Percentiles rank a stretch among this genome's conserved stretches.
Evolutionary conservation across 2,888 invertebrate species (phyloP).

Genomic region (Eledona agricola): DNA sequence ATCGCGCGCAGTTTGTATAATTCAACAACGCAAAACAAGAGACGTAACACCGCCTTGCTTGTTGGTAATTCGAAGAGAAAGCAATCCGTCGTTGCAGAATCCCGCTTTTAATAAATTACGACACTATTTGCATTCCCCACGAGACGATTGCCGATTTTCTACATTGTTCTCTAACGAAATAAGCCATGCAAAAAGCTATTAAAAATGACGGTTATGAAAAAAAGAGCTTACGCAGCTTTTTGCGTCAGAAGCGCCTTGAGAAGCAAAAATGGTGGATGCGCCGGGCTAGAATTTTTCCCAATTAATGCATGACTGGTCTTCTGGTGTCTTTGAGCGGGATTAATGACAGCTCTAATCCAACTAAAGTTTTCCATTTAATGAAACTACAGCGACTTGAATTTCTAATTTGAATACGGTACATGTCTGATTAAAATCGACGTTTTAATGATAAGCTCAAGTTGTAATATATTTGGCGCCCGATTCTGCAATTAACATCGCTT

Average conservation of each 20-base stretch:
- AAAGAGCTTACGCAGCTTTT: slow-evolving; percentile 1
- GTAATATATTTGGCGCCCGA: slow-evolving; percentile 17
- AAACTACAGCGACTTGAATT: no score
- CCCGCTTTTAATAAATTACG: slow-evolving; percentile 24
- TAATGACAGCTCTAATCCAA: no score
- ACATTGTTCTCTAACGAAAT: slow-evolving; percentile 14
- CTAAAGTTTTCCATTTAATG: no score
- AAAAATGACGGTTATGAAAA: slow-evolving; percentile 2
- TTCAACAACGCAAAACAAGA: slow-evolving; percentile 12
- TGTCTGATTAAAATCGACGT: slow-evolving; percentile 11
- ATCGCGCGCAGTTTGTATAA: slow-evolving; percentile 11
- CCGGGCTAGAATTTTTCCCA: slow-evolving; percentile 7
- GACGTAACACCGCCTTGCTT: slow-evolving; percentile 12
- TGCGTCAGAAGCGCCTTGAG: background rate
- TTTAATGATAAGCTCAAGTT: slow-evolving; percentile 17
- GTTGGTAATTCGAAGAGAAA: slow-evolving; percentile 16
- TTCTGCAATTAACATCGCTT: slow-evolving; percentile 23
- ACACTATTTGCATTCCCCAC: slow-evolving; percentile 24
- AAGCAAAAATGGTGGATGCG: slow-evolving; percentile 11
- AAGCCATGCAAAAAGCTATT: slow-evolving; percentile 13
- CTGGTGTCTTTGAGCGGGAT: background rate
- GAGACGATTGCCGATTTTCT: slow-evolving; percentile 24
- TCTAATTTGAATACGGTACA: slow-evolving; percentile 8
- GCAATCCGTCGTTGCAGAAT: slow-evolving; percentile 23
- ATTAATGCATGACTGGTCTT: background rate